phyloP scores from a whole-genome alignment of 2,797 vertebrate genomes.

The Notamacropus eugenii region DNA sequence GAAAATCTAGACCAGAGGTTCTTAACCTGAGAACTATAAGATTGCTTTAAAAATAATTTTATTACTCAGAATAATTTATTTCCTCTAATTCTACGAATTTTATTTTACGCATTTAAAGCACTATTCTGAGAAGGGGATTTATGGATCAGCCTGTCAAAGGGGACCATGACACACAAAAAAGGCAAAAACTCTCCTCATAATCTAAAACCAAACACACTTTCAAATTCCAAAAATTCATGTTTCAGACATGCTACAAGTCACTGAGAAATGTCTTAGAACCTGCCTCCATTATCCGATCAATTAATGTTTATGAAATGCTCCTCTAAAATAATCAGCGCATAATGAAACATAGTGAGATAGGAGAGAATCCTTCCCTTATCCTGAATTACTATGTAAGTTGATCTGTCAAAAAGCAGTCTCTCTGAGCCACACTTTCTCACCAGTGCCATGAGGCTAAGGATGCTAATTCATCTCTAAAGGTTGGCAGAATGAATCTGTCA shows the following conservation, averaged over 20 bases:
- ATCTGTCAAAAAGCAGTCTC: conserved; percentile 19
- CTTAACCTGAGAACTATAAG: neutral
- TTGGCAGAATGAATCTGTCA: conserved; percentile 13
- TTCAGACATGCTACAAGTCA: conserved; percentile 36
- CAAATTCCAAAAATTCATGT: conserved; percentile 28
- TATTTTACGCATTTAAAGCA: neutral
- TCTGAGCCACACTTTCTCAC: neutral
- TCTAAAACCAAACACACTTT: conserved; percentile 21
- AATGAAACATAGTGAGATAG: neutral
- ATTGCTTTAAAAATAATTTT: neutral
- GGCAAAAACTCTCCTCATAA: neutral
- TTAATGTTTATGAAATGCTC: neutral
- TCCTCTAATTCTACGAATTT: neutral
- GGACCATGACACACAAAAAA: neutral
- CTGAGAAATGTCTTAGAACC: conserved; percentile 18
- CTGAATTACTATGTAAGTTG: neutral
- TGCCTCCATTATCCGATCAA: neutral
- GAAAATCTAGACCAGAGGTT: neutral
- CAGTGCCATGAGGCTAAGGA: conserved; percentile 10
- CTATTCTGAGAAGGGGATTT: neutral
- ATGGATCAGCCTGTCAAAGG: neutral
- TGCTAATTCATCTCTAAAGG: conserved; percentile 10
- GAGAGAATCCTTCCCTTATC: neutral
- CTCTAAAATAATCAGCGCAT: neutral
- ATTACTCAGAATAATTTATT: neutral